Base-by-base conservation (phyloP, 1,140 invertebrate species). In the Teleopsis dalmanni region DNA sequence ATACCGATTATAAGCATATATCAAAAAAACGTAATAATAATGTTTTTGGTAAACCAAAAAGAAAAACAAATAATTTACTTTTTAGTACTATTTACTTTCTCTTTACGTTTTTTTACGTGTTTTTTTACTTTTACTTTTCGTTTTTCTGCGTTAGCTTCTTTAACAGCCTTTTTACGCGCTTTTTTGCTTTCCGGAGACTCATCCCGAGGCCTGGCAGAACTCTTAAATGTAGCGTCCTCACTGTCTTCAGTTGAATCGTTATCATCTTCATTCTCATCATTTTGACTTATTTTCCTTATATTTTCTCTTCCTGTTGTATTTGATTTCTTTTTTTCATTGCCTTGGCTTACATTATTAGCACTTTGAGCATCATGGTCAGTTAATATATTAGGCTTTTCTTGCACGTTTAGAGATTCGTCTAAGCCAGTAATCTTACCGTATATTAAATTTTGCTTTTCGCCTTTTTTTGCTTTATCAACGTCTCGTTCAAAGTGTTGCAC, bases 41-140 rank as follows among this genome's bases (percentile, higher is more conserved):
- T n/a, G n/a, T n/a, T n/a, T n/a, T n/a, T n/a, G n/a, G n/a, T n/a
- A n/a, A n/a, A n/a, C n/a, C n/a, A n/a, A n/a, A n/a, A 14, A 11
- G 7, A 42, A 42, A 19, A 19, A 29, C 31, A 0, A 25, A 26
- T 21, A 8, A 5, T 45, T 46, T 49, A 49, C 48, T 74, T 74
- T 41, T 74, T 75, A 9, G 62, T 53, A 43, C 46, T 61, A 19
- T 57, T 57, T 4, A 75, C 63, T 65, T 85, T 91, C 60, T 89
- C 83, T 71, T 87, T 85, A 58, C 85, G 77, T 62, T 98, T 97
- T 64, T 99, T 99, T 0, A 97, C 72, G 73, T 98, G 91, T 73
- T 99, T 99, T 54, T 95, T 95, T 2, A 93, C 78, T 79, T 98
- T 97, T 0, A 73, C 77, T 78, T 95, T 89, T 37, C 95, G 77